A percentile compares a stretch with the other conserved stretches of the same genome.
Conservation (phyloP, 2,888 invertebrate genomes). For the Odontocerum albicorne region DNA sequence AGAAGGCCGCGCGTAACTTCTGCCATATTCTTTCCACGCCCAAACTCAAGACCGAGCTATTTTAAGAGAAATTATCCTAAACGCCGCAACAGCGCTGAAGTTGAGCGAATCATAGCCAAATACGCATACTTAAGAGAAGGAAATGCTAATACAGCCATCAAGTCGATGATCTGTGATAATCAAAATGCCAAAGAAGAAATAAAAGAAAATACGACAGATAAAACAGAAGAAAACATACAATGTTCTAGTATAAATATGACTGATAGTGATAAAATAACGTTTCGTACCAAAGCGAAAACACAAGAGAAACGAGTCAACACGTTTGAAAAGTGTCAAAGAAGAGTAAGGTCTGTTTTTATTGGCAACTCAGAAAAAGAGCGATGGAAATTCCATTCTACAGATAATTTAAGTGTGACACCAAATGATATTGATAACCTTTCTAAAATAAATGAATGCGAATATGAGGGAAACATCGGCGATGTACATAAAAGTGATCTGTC, state of each 20-base stretch:
- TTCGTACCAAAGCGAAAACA: neutral
- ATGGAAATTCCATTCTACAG: slow-evolving; percentile 10
- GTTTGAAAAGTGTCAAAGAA: slow-evolving; percentile 15
- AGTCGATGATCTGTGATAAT: neutral
- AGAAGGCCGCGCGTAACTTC: slow-evolving; percentile 7
- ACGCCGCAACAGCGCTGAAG: slow-evolving; percentile 56
- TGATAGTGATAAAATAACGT: slow-evolving; percentile 21
- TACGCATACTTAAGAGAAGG: slow-evolving; percentile 51
- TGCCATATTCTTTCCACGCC: neutral
- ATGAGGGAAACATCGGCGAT: neutral
- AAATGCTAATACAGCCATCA: too few species aligned
- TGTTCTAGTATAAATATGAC: slow-evolving; percentile 13
- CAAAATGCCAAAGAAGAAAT: slow-evolving; percentile 9
- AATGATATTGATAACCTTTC: too few species aligned
- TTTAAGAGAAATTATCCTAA: slow-evolving; percentile 39
- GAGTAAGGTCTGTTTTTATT: slow-evolving; percentile 10
- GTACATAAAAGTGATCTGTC: neutral
- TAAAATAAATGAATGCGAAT: neutral
- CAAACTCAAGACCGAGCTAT: slow-evolving; percentile 6
- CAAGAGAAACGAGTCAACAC: slow-evolving; percentile 1
- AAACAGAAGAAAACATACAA: slow-evolving; percentile 16
- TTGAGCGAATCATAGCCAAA: slow-evolving; percentile 59
- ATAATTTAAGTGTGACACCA: slow-evolving; percentile 1
- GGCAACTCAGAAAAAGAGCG: slow-evolving; percentile 11
- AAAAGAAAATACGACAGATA: neutral